Evolutionary conservation across 92 coral and sea anemone species (phyloP).

Genomic region (Meandrina meandrites): DNA sequence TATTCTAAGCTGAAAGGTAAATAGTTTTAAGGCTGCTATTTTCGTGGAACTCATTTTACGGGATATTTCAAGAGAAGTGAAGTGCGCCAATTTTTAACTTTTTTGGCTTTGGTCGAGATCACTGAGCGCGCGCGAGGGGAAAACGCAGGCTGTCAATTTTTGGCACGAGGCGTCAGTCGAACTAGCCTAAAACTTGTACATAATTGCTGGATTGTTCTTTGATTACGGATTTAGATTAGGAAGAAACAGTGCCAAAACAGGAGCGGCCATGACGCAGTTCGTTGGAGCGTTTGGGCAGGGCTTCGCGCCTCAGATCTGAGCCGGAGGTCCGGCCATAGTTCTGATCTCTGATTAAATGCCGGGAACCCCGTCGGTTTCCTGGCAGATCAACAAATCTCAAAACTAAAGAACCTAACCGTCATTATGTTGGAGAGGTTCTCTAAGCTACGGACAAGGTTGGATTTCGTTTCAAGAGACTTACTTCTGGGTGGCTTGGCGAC

Average conservation of each 20-base stretch:
- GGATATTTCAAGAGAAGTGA: background rate
- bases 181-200: too few species aligned
- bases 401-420: background rate
- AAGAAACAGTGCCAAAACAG: too few species aligned
- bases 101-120: too few species aligned
- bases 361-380: background rate
- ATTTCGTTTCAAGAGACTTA: background rate
- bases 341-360: background rate
- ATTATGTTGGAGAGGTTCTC: background rate
- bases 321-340: constrained; percentile 10
- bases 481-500: background rate
- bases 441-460: background rate
- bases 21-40: background rate
- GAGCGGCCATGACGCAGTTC: background rate
- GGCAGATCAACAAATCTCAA: background rate
- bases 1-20: constrained; percentile 1
- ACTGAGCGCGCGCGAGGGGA: too few species aligned
- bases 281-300: background rate
- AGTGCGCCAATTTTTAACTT: too few species aligned
- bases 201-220: background rate
- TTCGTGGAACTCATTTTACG: background rate
- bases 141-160: too few species aligned
- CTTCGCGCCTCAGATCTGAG: background rate
- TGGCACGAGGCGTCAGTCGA: too few species aligned
- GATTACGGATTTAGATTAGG: background rate